Conservation (phyloP, 2,797 vertebrate species). For the Onychomys torridus region DNA sequence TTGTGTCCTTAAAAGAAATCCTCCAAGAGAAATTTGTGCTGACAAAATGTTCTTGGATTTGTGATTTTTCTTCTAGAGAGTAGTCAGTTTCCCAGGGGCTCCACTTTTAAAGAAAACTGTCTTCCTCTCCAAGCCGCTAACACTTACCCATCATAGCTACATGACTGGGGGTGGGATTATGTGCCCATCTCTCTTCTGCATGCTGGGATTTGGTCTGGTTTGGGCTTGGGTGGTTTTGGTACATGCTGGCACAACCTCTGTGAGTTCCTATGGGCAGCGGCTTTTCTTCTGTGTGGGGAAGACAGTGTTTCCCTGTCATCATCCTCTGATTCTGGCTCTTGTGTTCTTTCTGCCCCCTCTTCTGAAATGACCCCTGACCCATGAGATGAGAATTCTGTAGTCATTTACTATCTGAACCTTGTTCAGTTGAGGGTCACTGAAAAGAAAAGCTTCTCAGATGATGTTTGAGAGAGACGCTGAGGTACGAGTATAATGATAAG, state of each 20-base stretch:
- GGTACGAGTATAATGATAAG: too few relatives aligned
- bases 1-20: not conserved
- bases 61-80: not conserved
- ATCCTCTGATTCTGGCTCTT: not conserved
- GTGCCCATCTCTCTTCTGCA: not conserved
- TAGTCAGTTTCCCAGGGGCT: not conserved
- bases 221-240: not conserved
- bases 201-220: not conserved
- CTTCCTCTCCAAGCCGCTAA: not conserved
- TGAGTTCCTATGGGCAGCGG: not conserved
- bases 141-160: not conserved
- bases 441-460: too few relatives aligned
- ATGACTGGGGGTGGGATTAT: not conserved
- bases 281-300: too few relatives aligned
- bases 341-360: too few relatives aligned
- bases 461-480: too few relatives aligned
- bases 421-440: too few relatives aligned
- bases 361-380: not conserved
- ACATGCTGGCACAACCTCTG: not conserved
- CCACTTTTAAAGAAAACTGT: not conserved
- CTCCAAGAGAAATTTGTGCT: not conserved
- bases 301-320: too few relatives aligned
- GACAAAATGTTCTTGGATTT: not conserved
- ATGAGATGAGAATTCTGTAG: not conserved
- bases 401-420: too few relatives aligned